A percentile compares a stretch with the other conserved stretches of the same genome.
phyloP scores from a whole-genome alignment of 2,797 vertebrate species.

The Australoheros facetus region DNA sequence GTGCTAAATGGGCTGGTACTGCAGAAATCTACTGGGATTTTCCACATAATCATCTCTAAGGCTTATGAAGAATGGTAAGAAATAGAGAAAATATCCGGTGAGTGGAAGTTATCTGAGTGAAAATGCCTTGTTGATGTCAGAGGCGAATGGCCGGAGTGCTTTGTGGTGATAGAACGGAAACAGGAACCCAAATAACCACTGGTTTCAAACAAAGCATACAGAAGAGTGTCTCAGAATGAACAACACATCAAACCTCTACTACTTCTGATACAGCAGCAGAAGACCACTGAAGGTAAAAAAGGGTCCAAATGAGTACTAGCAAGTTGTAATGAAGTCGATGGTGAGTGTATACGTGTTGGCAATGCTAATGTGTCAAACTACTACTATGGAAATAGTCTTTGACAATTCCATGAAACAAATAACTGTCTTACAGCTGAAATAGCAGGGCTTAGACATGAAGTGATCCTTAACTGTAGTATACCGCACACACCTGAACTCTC shows the following conservation, averaged over 20 bases:
- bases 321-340: neutral
- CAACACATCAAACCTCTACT: neutral
- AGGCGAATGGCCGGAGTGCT: too few species aligned
- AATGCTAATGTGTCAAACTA: neutral
- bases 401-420: neutral
- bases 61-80: neutral
- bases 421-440: neutral
- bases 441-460: neutral
- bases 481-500: neutral
- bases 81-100: too few species aligned
- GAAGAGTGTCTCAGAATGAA: neutral
- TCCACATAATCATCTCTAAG: neutral
- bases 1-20: too few species aligned
- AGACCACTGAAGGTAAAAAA: too few species aligned
- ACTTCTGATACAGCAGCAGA: neutral
- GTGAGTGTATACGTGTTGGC: neutral
- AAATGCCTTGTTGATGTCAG: too few species aligned
- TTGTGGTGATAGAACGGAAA: neutral
- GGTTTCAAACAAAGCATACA: neutral
- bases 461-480: neutral
- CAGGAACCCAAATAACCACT: neutral
- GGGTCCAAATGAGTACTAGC: too few species aligned
- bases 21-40: neutral
- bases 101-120: too few species aligned
- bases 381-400: neutral